These are phyloP conservation scores for Eutrigla gurnardus DNA, from an alignment of 2,797 vertebrate genomes.

Conservation along the genomic window DNA sequence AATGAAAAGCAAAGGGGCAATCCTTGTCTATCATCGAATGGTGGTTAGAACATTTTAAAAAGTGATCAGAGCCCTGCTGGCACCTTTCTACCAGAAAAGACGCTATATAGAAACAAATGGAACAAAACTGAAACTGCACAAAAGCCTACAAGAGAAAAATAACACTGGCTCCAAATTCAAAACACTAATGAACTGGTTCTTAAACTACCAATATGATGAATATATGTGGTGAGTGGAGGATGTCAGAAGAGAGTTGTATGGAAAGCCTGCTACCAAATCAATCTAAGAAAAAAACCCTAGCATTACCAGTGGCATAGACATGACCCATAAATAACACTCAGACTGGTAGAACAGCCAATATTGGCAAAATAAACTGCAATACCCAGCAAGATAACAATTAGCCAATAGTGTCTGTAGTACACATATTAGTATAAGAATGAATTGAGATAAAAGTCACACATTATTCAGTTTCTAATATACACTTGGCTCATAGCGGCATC, in stretches of 20 bases:
- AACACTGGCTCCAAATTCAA: not conserved
- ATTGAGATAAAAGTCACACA: too few species aligned
- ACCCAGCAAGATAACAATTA: not conserved
- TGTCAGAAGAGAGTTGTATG: not conserved
- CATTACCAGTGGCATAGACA: too few species aligned
- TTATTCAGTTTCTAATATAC: too few species aligned
- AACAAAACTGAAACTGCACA: constrained; percentile 9
- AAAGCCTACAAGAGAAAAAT: not conserved
- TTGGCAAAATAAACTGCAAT: not conserved
- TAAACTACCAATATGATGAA: not conserved
- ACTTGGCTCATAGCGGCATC: too few species aligned
- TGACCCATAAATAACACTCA: too few species aligned
- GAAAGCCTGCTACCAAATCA: too few species aligned
- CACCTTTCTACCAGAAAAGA: too few species aligned
- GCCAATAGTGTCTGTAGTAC: not conserved
- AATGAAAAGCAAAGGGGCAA: too few species aligned
- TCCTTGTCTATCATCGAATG: too few species aligned
- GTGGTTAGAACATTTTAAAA: too few species aligned
- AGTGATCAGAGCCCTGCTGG: too few species aligned
- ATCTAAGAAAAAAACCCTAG: too few species aligned
- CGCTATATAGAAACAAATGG: not conserved
- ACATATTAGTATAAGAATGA: not conserved
- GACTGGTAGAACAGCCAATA: not conserved
- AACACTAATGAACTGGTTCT: constrained; percentile 7
- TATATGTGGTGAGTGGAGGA: not conserved